Evolutionary conservation across 2,888 invertebrate genomes (phyloP), one percentile per base, ranked within the genome.

Genomic region (Microchrysa polita): DNA sequence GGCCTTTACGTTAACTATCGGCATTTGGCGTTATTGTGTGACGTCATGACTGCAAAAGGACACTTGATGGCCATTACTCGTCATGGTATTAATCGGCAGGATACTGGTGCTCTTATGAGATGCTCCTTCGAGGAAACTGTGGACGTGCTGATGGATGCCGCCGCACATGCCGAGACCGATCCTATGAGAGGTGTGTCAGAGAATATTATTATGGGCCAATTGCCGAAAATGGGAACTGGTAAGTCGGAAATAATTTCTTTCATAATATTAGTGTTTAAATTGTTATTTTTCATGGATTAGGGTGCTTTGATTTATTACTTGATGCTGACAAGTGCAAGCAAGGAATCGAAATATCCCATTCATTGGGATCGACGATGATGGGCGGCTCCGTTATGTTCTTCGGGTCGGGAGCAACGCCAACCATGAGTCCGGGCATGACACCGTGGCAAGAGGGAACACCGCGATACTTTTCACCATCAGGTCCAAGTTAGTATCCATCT

Each of bases 61-160:
- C 98, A 99, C 87, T 90, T 99, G 83, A 99, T 99, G 99, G 99
- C 99, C 78, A 99, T 99, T 83, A 99, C 99, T 52, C 95, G 99
- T 88, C 99, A 99, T 89, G 99, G 99, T 81, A 99, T 99, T 83
- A 99, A 99, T 86, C 89, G 95, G 79, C 96, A 97, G 83, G 98
- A 98, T 80, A 98, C 98, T 74, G 99, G 99, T 77, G 97, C 98
- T 12, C 90, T 99, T 73, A 99, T 99, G 96, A 92, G 98, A 86
- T 99, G 99, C 84, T 98, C 98, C n/a, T 99, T 99, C 84, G 99
- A 99, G 86, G 99, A 99, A 90, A 99, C 99, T 0, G 98, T 98
- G 0, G 98, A 99, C 82, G 98, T 99, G 75, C 85, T 99, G 78
- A 90, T 99, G 89, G 99, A 99, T 83, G 99, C 99, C 0, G 96